These are phyloP conservation scores for Anastrepha ludens DNA, from an alignment of 1,140 invertebrate species.

Conservation along the genomic window DNA sequence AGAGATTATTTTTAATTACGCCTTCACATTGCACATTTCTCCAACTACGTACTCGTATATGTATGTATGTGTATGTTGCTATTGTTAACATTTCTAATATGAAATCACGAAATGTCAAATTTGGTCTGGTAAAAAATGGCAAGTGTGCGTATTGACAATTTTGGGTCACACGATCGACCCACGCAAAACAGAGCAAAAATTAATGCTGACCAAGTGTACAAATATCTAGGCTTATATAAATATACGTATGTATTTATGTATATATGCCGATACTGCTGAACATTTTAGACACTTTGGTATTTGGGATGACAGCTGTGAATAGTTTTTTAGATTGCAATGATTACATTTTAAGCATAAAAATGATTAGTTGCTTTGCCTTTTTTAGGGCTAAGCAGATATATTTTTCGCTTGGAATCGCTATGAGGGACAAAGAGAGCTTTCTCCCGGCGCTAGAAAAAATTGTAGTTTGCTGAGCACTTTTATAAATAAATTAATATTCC, in stretches of 20 bases:
- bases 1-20: constrained; percentile 41
- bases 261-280: neutral
- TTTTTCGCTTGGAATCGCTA: no score
- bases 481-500: no score
- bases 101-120: constrained; percentile 28
- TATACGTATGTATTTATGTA: neutral
- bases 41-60: neutral
- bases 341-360: no score
- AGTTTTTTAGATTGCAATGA: no score
- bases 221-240: no score
- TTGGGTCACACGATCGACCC: neutral
- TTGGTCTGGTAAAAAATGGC: neutral
- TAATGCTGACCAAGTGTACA: neutral
- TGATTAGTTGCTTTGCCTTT: no score
- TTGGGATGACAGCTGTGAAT: no score
- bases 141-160: neutral
- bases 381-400: no score
- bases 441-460: no score
- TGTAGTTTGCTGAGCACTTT: no score
- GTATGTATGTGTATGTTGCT: neutral
- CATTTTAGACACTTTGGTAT: neutral
- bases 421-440: no score
- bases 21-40: constrained; percentile 26
- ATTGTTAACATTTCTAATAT: neutral
- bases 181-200: neutral